Evolutionary conservation across 2,888 invertebrate species (phyloP).

Genomic region (Agrotis ipsilon): DNA sequence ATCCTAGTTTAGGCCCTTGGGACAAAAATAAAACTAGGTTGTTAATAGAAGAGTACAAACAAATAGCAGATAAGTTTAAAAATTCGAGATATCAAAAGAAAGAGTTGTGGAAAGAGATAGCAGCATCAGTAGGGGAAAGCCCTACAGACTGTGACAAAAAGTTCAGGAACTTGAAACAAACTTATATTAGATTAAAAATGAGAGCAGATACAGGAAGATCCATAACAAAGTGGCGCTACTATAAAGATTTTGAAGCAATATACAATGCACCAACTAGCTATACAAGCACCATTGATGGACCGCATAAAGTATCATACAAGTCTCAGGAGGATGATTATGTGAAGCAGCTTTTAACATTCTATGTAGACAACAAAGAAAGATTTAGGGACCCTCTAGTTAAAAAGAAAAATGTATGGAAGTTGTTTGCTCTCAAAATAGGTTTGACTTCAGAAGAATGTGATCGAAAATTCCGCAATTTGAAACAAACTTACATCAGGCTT

Average conservation of each 20-base stretch:
- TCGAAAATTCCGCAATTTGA: constrained; percentile 85
- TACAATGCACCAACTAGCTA: constrained; percentile 67
- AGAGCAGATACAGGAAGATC: constrained; percentile 75
- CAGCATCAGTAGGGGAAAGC: constrained; percentile 76
- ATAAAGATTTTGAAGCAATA: constrained; percentile 83
- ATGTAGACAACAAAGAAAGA: constrained; percentile 82
- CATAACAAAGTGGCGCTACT: constrained; percentile 84
- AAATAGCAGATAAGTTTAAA: constrained; percentile 82
- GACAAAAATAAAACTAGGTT: constrained; percentile 78
- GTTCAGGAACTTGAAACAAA: constrained; percentile 86
- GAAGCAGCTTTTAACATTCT: constrained; percentile 80
- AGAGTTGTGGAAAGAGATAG: constrained; percentile 85
- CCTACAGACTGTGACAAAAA: constrained; percentile 84
- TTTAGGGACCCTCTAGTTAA: constrained; percentile 82
- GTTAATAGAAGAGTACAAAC: constrained; percentile 80
- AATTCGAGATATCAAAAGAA: constrained; percentile 85
- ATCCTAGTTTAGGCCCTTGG: constrained; percentile 80
- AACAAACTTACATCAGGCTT: constrained; percentile 84
- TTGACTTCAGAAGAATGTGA: constrained; percentile 84
- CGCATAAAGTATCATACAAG: constrained; percentile 60
- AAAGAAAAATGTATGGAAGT: constrained; percentile 82
- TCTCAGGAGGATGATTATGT: constrained; percentile 80
- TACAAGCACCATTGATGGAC: constrained; percentile 28
- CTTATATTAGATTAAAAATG: constrained; percentile 82
- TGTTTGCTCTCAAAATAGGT: constrained; percentile 77